These are phyloP conservation scores for Craniophora ligustri DNA, from an alignment of 2,888 invertebrate species.

Conservation along the genomic window DNA sequence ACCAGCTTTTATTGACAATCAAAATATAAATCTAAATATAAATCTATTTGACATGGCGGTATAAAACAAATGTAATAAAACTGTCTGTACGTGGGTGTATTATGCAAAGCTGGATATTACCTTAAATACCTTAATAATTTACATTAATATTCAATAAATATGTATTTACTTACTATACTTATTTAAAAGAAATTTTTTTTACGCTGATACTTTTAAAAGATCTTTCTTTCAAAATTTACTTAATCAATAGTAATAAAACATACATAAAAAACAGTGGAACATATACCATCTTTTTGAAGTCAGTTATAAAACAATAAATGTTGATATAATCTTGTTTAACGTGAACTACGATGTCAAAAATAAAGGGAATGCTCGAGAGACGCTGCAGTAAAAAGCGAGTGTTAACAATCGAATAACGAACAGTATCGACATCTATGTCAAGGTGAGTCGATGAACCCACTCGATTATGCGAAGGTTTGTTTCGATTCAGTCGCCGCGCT, in stretches of 20 bases:
- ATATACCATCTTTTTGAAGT: too few relatives aligned
- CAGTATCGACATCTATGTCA: slow-evolving; percentile 48
- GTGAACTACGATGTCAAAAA: neutral
- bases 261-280: too few relatives aligned
- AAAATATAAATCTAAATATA: neutral
- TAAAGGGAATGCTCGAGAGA: neutral
- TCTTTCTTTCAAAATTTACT: too few relatives aligned
- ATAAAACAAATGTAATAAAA: neutral
- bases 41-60: neutral
- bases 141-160: too few relatives aligned
- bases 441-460: slow-evolving; percentile 50
- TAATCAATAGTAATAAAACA: too few relatives aligned
- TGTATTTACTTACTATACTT: neutral
- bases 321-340: too few relatives aligned
- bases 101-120: too few relatives aligned
- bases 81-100: neutral
- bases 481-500: slow-evolving; percentile 15
- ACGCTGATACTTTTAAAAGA: too few relatives aligned
- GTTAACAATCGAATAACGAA: slow-evolving; percentile 23
- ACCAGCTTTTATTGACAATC: neutral
- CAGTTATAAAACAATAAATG: too few relatives aligned
- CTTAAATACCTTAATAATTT: too few relatives aligned
- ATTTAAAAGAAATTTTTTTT: too few relatives aligned
- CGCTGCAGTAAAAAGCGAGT: slow-evolving; percentile 16
- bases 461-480: slow-evolving; percentile 21